Evolutionary conservation across 2,888 invertebrate species (phyloP).

Genomic region (Acleris holmiana): DNA sequence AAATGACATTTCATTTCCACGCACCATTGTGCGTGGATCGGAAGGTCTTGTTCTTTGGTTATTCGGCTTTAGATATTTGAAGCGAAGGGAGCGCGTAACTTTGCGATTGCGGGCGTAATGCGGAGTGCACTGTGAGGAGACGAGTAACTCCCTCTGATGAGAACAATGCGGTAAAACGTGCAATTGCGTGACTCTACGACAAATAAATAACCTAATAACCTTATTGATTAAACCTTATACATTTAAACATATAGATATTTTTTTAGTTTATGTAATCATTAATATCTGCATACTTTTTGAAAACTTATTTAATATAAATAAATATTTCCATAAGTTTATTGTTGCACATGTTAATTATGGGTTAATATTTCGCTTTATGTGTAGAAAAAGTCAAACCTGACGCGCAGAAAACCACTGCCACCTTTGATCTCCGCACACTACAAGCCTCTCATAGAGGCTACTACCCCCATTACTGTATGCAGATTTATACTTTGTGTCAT

Average conservation of each 20-base stretch:
- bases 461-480: conserved; percentile 77
- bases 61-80: conserved; percentile 51
- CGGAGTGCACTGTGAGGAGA: conserved; percentile 49
- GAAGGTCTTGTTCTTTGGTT: conserved; percentile 17
- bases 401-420: conserved; percentile 57
- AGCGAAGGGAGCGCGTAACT: conserved; percentile 56
- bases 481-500: conserved; percentile 83
- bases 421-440: conserved; percentile 71
- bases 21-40: conserved; percentile 1
- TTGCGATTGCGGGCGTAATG: conserved; percentile 44
- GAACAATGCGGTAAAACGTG: conserved; percentile 61
- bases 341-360: too few species aligned
- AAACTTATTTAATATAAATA: too few species aligned
- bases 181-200: conserved; percentile 44
- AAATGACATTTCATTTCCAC: too few species aligned
- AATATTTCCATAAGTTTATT: too few species aligned
- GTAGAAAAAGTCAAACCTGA: conserved; percentile 42
- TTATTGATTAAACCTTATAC: too few species aligned
- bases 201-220: conserved; percentile 20
- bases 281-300: too few species aligned
- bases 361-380: conserved; percentile 4
- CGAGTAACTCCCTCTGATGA: conserved; percentile 65
- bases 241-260: conserved; percentile 5
- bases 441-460: conserved; percentile 74
- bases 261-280: conserved; percentile 31